Conservation (phyloP, 2,888 invertebrate genomes). For the Apomyelois bistriatella region DNA sequence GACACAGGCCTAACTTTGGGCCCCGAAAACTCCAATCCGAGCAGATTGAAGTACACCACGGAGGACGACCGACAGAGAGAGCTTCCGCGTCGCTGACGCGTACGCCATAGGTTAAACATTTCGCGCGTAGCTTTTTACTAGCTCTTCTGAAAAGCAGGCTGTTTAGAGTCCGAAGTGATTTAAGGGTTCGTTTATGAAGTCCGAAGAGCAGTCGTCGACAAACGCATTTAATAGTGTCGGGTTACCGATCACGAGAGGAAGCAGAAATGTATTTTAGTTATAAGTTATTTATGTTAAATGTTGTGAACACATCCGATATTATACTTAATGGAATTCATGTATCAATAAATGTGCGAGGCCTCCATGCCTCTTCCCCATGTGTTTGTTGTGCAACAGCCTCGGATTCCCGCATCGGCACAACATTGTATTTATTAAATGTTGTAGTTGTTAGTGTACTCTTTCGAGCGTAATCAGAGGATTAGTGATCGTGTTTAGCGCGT, state of each 20-base stretch:
- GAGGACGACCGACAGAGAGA: background rate
- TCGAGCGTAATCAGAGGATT: background rate
- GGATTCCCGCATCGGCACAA: slow-evolving; percentile 31
- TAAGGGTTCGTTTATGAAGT: slow-evolving; percentile 26
- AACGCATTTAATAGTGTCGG: slow-evolving; percentile 26
- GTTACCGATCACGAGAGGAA: slow-evolving; percentile 30
- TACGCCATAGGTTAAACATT: slow-evolving; percentile 17
- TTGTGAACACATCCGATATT: slow-evolving; percentile 32
- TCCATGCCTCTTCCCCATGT: slow-evolving; percentile 25
- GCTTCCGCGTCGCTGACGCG: background rate
- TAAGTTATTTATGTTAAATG: slow-evolving; percentile 56
- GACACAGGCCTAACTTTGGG: slow-evolving; percentile 18
- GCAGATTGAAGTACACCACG: background rate
- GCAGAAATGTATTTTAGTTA: slow-evolving; percentile 30
- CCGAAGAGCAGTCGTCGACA: slow-evolving; percentile 23
- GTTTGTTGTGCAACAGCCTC: slow-evolving; percentile 56
- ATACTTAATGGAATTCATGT: slow-evolving; percentile 20
- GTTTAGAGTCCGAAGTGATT: slow-evolving; percentile 23
- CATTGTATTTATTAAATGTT: slow-evolving; percentile 29
- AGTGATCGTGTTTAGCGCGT: slow-evolving; percentile 13
- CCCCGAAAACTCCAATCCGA: slow-evolving; percentile 14
- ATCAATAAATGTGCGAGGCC: slow-evolving; percentile 16
- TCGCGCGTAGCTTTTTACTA: slow-evolving; percentile 22
- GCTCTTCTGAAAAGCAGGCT: slow-evolving; percentile 19
- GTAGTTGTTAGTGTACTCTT: slow-evolving; percentile 20